These are phyloP conservation scores for Phymorhynchus buccinoides DNA, from an alignment of 1,140 invertebrate species.

Conservation along the genomic window DNA sequence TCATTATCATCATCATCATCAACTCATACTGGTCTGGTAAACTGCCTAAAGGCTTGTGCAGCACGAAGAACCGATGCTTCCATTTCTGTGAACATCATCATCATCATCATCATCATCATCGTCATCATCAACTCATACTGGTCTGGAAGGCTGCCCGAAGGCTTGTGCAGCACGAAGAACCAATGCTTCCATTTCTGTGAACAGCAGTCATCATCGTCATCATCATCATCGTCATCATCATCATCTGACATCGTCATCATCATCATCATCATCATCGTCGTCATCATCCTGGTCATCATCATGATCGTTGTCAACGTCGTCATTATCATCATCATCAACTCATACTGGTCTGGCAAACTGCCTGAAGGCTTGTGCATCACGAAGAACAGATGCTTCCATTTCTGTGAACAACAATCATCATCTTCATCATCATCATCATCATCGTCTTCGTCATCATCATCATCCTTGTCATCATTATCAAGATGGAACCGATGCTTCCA, in stretches of 20 bases:
- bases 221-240: too few relatives aligned
- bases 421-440: too few relatives aligned
- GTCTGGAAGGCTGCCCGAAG: constrained; percentile 90
- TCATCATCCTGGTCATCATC: too few relatives aligned
- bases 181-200: constrained; percentile 94
- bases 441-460: too few relatives aligned
- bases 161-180: constrained; percentile 89
- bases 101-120: constrained; percentile 95
- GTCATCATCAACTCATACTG: constrained; percentile 94
- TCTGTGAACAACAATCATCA: constrained; percentile 79
- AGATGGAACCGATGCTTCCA: too few relatives aligned
- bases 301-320: too few relatives aligned
- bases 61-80: constrained; percentile 92
- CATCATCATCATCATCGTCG: too few relatives aligned
- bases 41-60: constrained; percentile 86
- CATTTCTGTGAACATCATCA: constrained; percentile 87
- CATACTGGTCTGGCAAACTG: constrained; percentile 92
- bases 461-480: too few relatives aligned
- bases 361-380: constrained; percentile 85
- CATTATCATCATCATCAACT: too few relatives aligned
- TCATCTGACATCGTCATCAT: too few relatives aligned
- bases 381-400: constrained; percentile 95
- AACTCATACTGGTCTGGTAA: constrained; percentile 93
- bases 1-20: too few relatives aligned
- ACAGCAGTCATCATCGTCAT: too few relatives aligned